Conservation (phyloP, 1,140 invertebrate genomes). For the Paracyclopina nana region DNA sequence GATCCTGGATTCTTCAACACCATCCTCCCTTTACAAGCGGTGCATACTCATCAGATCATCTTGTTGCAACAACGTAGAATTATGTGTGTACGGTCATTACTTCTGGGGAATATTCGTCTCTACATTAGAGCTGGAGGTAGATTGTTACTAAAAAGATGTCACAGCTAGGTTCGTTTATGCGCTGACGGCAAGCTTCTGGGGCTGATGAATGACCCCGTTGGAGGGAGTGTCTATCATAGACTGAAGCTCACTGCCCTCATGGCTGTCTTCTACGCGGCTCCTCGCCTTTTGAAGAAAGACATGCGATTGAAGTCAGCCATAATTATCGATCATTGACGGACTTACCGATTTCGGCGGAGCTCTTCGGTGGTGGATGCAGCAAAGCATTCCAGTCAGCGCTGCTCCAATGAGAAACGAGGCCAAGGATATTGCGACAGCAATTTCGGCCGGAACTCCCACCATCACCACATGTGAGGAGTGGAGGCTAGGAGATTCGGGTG, state of each 20-base stretch:
- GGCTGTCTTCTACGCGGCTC: background rate
- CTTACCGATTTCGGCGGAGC: background rate
- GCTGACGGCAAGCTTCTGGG: too few species aligned
- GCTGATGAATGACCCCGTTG: too few species aligned
- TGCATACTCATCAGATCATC: too few species aligned
- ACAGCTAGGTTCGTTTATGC: too few species aligned
- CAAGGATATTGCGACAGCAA: conserved; percentile 15
- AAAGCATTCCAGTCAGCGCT: conserved; percentile 10
- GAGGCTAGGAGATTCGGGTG: background rate
- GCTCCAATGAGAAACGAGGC: conserved; percentile 14
- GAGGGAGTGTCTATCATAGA: background rate
- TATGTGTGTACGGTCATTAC: too few species aligned
- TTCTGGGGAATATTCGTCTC: too few species aligned
- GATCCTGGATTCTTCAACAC: too few species aligned
- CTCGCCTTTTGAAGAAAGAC: background rate
- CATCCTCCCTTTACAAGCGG: too few species aligned
- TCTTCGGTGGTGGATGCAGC: conserved; percentile 10
- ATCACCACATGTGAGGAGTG: conserved; percentile 5
- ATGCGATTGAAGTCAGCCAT: background rate
- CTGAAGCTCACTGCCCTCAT: background rate
- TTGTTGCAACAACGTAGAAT: too few species aligned
- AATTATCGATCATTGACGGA: background rate
- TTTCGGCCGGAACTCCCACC: conserved; percentile 9
- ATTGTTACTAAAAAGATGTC: too few species aligned
- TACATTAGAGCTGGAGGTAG: too few species aligned